Percentiles rank a stretch among this genome's conserved stretches.
These are phyloP conservation scores for Chorisops tibialis DNA, from an alignment of 2,888 invertebrate species.

Conservation along the genomic window DNA sequence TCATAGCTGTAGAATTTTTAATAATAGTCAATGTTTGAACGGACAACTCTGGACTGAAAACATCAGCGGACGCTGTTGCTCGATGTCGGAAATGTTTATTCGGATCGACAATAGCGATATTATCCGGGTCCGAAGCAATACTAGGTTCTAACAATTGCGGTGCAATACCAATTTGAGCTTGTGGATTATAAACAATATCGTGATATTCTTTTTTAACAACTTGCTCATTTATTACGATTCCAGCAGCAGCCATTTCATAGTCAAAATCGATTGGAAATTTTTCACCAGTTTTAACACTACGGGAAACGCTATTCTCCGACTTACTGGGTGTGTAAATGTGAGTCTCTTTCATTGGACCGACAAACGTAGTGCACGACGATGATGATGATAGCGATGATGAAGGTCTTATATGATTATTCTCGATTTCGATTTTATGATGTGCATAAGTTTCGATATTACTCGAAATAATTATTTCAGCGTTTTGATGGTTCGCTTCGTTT, in stretches of 20 bases:
- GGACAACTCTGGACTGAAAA: not conserved
- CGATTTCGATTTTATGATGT: too few relatives aligned
- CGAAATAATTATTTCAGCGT: not conserved
- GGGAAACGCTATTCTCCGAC: constrained; percentile 40
- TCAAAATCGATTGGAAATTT: constrained; percentile 48
- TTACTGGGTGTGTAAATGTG: constrained; percentile 52
- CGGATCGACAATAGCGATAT: constrained; percentile 7
- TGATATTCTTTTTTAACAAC: constrained; percentile 52
- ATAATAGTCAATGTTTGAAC: constrained; percentile 6
- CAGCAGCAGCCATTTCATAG: constrained; percentile 50
- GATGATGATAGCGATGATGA: not conserved
- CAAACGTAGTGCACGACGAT: too few relatives aligned
- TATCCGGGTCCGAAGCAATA: not conserved
- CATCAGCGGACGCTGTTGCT: not conserved
- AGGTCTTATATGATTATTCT: not conserved
- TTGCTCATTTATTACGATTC: constrained; percentile 50
- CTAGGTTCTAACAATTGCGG: not conserved
- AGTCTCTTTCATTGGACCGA: constrained; percentile 51
- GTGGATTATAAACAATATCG: constrained; percentile 51
- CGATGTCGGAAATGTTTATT: constrained; percentile 11
- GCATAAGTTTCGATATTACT: too few relatives aligned
- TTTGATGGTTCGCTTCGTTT: not conserved
- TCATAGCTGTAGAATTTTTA: not conserved
- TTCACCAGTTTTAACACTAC: constrained; percentile 13
- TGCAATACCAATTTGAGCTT: not conserved